Conservation (phyloP, 2,888 invertebrate species). For the Chironomus riparius region DNA sequence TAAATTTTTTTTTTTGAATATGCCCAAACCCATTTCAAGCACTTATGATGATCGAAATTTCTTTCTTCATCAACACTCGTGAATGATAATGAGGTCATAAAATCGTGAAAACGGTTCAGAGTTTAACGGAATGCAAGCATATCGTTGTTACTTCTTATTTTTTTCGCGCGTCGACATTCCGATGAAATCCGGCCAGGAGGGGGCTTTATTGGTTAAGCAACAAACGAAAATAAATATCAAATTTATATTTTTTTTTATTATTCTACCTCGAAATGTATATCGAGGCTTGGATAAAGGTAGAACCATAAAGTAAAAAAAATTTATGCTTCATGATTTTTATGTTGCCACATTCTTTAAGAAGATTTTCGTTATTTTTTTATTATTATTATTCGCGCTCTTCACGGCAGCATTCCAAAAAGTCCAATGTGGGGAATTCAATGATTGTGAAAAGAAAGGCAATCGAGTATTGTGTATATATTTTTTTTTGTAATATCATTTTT, state of each 20-base stretch:
- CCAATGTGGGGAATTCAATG: too few relatives aligned
- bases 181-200: background rate
- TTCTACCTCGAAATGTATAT: background rate
- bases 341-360: background rate
- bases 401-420: too few relatives aligned
- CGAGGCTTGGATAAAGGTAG: background rate
- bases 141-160: background rate
- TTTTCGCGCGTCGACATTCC: background rate
- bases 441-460: too few relatives aligned
- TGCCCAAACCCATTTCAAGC: background rate
- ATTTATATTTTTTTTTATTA: too few relatives aligned
- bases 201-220: background rate
- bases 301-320: background rate
- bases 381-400: background rate
- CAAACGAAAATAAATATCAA: too few relatives aligned
- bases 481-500: too few relatives aligned
- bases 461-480: too few relatives aligned
- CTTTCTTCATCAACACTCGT: background rate
- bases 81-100: slow-evolving; percentile 23
- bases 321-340: background rate
- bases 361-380: background rate
- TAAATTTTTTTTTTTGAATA: background rate
- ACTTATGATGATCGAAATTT: slow-evolving; percentile 2
- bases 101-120: slow-evolving; percentile 13
- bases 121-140: slow-evolving; percentile 11